Evolutionary conservation across 2,113 vertebrate genomes (phyloP), one percentile per base, ranked within the genome.

Genomic region (Acrocephalus arundinaceus): DNA sequence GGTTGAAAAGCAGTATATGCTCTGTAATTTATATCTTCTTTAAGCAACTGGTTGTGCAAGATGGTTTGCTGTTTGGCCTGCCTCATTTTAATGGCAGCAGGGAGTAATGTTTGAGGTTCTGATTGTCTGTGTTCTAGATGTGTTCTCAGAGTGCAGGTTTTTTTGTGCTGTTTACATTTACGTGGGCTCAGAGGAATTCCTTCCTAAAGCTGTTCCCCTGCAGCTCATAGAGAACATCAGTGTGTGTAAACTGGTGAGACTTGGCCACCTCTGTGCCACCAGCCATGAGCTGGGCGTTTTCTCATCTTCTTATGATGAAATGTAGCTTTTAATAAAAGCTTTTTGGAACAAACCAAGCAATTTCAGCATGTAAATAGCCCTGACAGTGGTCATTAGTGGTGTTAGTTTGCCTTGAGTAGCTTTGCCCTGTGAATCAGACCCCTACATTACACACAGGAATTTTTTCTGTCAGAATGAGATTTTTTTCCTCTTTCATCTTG

Each of bases 1-100:
- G 17, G 46, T 83, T 91, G 90, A 66, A 86, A 96, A 94, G 77
- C 75, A 83, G 48, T 58, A 85, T 87, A 72, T 88, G 62, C 46
- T 83, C 45, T 85, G 49, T 51, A 85, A 89, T 91, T 78, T 55
- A 13, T 85, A 52, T 76, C 57, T 79, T 52, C 66, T 61, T 94
- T 77, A 70, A 76, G 75, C 28, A 65, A 80, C 54, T 58, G 28
- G 22, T 83, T 72, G 77, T 85, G 67, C 74, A 86, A 70, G 72
- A 49, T 49, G 33, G n/a, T 39, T 95, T 96, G 41, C 71, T 85
- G 54, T 85, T 93, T 85, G 61, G 18, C 72, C 72, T 65, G 35
- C 21, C 33, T 91, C 12, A 2, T 28, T 95, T 70, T 46, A 51
- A 65, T 41, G 51, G 43, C 25, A 58, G 46, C 22, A 51, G 4